phyloP scores from a whole-genome alignment of 2,113 vertebrate genomes.

The Phainopepla nitens region DNA sequence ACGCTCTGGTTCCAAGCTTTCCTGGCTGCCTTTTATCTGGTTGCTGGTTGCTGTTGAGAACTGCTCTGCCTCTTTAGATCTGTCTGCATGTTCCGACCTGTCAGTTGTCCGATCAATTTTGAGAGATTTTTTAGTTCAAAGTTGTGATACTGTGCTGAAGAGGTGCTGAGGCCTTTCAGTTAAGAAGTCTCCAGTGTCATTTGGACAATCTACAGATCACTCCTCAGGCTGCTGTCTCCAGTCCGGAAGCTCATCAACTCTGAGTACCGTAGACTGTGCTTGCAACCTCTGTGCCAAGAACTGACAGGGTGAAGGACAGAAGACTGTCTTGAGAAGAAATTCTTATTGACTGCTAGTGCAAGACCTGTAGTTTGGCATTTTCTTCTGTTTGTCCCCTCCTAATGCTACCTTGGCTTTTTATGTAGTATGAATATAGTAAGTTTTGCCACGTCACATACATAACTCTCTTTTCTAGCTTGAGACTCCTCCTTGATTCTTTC shows the following conservation, averaged over 20 bases:
- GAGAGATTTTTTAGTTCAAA: not conserved
- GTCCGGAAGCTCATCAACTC: not conserved
- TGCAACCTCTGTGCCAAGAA: not conserved
- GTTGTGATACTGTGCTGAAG: not conserved
- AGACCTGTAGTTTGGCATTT: not conserved
- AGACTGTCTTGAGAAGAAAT: not conserved
- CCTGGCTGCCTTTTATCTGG: not conserved
- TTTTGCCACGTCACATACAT: not conserved
- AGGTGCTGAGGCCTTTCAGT: not conserved
- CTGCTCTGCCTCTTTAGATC: not conserved
- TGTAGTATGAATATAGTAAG: not conserved
- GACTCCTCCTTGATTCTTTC: not conserved
- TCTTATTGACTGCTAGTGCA: not conserved
- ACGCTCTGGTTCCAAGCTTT: not conserved
- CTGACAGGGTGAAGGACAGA: not conserved
- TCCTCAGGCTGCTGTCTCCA: not conserved
- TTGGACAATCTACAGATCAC: not conserved
- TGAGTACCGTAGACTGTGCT: not conserved
- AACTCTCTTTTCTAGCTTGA: not conserved
- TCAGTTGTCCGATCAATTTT: not conserved
- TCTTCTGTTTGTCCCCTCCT: not conserved
- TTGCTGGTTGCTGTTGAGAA: not conserved
- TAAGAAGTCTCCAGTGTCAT: not conserved
- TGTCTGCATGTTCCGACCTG: not conserved
- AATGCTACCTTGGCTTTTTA: not conserved